Base-by-base conservation (phyloP, 2,888 invertebrate genomes). In the Pterostichus niger region DNA sequence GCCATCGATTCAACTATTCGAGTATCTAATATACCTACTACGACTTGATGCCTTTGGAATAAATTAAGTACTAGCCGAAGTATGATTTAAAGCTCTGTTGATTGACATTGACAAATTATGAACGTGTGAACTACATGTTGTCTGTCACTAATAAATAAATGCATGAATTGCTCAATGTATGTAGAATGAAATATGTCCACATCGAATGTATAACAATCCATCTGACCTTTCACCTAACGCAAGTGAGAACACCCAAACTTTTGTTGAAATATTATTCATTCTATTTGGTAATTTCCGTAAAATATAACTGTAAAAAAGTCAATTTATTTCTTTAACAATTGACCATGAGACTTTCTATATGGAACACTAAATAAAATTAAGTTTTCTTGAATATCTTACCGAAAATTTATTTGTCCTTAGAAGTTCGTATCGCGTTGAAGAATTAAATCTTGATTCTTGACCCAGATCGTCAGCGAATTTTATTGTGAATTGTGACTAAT, bases 61-160 rank as follows among this genome's bases (percentile, higher is more conserved):
- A n/a, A 10, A 49, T 10, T 6, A 49, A 11, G 49, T 49, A 5
- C 49, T n/a, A 6, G 11, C n/a, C 10, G 49, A 49, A 49, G 49
- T 11, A 49, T 49, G 5, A n/a, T 49, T 49, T 49, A 49, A 49
- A 49, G 49, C 11, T 13, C 3, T 13, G 49, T 49, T 71, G 46
- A 71, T 44, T 71, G 68, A 71, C 44, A 17, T 56, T 15, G 24
- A 56, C 56, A 56, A 44, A 44, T 17, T 24, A 44, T 11, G 13
- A 44, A 71, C 13, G 68, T 71, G 68, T 71, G 17, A 71, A 71
- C 64, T 64, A 64, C 64, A 15, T 44, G 56, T 17, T 0, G 17
- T 9, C 56, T 56, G 56, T 56, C 56, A 56, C 68, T 71, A 71
- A 71, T 71, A 71, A 71, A 71, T 71, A 71, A 40, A 71, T 71